A percentile compares a stretch with the other conserved stretches of the same genome.
These are phyloP conservation scores for Amazona guildingii DNA, from an alignment of 2,113 vertebrate genomes.

Conservation along the genomic window DNA sequence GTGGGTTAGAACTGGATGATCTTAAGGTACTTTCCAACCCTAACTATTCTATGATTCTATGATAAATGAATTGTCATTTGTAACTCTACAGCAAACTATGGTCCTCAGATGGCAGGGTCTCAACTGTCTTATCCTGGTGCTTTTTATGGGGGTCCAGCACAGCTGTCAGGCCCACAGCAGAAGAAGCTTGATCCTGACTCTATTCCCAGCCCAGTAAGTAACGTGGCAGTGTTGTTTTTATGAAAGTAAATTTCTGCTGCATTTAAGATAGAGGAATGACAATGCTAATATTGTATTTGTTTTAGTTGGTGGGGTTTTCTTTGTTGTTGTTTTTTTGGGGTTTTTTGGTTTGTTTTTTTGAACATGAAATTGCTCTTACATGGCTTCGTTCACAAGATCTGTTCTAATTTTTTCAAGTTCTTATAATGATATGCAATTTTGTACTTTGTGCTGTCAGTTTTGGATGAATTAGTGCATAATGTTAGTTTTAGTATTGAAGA, in stretches of 20 bases:
- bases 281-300: not conserved
- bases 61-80: not conserved
- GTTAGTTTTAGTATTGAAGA: not conserved
- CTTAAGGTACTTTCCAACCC: not conserved
- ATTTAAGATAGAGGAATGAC: not conserved
- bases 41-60: not conserved
- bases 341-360: not conserved
- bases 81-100: slow-evolving; percentile 76
- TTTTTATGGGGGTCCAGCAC: slow-evolving; percentile 76
- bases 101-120: slow-evolving; percentile 81
- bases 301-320: not conserved
- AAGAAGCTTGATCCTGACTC: slow-evolving; percentile 91
- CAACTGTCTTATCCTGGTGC: slow-evolving; percentile 82
- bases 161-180: slow-evolving; percentile 84
- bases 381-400: not conserved
- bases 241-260: not conserved
- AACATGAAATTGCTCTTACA: fast-evolving
- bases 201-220: slow-evolving; percentile 90
- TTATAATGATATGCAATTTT: not conserved
- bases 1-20: not conserved
- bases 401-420: not conserved
- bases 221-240: not conserved
- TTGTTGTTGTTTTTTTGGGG: not conserved
- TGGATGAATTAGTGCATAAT: not conserved
- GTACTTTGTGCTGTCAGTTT: not conserved